Percentiles rank a stretch among this genome's conserved stretches.
Conservation (phyloP, 2,888 invertebrate genomes). For the Galeruca laticollis region DNA sequence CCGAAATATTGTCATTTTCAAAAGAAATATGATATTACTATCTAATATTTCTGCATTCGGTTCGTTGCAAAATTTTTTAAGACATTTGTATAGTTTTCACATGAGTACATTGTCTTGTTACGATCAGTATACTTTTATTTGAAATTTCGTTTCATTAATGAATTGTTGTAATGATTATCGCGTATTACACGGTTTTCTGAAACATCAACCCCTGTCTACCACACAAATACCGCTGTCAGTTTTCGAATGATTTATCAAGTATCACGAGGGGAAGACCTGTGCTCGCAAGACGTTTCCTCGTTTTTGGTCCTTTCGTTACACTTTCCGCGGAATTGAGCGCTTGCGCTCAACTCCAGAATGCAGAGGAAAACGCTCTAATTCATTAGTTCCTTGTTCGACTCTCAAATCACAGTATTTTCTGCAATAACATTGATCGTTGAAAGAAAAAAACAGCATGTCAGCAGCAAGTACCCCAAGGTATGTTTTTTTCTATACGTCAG, state of each 20-base stretch:
- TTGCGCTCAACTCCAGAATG: constrained; percentile 31
- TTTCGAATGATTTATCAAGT: constrained; percentile 6
- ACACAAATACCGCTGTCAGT: not conserved
- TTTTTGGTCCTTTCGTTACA: constrained; percentile 20
- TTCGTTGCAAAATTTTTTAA: too few species aligned
- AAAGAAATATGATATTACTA: too few species aligned
- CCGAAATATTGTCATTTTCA: too few species aligned
- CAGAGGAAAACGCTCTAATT: constrained; percentile 24
- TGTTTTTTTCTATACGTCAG: constrained; percentile 40
- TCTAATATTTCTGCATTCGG: too few species aligned
- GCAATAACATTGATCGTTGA: constrained; percentile 43
- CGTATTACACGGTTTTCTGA: not conserved
- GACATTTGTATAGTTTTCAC: too few species aligned
- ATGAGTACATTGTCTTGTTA: too few species aligned
- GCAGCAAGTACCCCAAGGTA: constrained; percentile 56
- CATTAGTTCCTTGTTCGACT: constrained; percentile 42
- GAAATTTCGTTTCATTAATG: too few species aligned
- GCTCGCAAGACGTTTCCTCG: constrained; percentile 2
- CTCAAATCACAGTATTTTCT: constrained; percentile 40
- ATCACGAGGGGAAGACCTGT: constrained; percentile 10
- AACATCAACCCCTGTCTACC: constrained; percentile 12
- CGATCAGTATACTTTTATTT: too few species aligned
- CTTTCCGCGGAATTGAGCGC: constrained; percentile 35
- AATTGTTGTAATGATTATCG: too few species aligned
- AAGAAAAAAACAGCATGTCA: constrained; percentile 51